Evolutionary conservation across 2,797 vertebrate genomes (phyloP), one percentile per base, ranked within the genome.

Genomic region (Phylloscopus collybita): DNA sequence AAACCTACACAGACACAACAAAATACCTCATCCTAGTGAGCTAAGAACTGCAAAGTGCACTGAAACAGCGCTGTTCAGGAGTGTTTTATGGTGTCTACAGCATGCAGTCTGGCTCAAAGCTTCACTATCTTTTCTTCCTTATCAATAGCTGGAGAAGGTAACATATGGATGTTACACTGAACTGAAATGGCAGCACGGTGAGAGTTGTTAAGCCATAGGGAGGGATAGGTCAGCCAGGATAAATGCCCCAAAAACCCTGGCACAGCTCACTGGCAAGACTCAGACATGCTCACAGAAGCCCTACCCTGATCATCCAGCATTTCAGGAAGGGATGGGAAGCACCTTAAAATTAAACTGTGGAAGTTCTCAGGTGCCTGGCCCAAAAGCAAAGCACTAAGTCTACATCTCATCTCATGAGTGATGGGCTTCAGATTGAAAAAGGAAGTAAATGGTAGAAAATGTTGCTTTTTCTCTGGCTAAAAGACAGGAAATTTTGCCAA

Each of bases 101-200:
- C 2, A 47, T 1, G 10, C 25, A 51, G n/a, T 13, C 38, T 61
- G 27, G 42, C 51, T 80, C 79, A 75, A 73, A 82, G 22, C 44
- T 11, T 29, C 70, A 10, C 25, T 54, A 4, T 22, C 53, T 69
- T 45, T 56, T 2, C 3, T 17, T 90, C 75, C 14, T 4, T 36
- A 49, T 38, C 25, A 71, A 53, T 1, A 76, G 42, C 40, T 59
- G 40, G 14, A 74, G 74, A 62, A 70, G 21, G 30, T 19, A 79
- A 62, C n/a, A 56, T 3, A 38, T 0, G 25, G 10, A 45, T 3
- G 1, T 30, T 40, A 44, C 0, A 19, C 32, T 42, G 27, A 75
- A 82, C 45, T 45, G 34, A 81, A 88, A 72, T 9, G 18, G 56
- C 71, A 92, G 54, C 25, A 61, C 0, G 1, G 42, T 10, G 36